phyloP scores from a whole-genome alignment of 2,888 invertebrate species.

The Meandrusa payeni region DNA sequence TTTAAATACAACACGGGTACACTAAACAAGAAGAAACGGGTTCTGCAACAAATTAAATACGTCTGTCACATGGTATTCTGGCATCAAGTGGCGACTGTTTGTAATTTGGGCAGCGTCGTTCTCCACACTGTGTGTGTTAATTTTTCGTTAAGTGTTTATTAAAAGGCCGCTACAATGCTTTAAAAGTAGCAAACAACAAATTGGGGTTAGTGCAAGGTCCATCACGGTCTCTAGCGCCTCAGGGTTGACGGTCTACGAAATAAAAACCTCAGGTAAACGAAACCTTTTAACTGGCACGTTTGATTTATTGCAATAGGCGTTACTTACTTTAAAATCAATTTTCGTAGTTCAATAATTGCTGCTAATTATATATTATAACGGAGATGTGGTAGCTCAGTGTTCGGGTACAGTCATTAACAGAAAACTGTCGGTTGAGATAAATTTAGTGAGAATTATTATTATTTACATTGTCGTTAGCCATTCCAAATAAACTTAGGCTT shows the following conservation, averaged over 20 bases:
- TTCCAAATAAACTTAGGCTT: no score
- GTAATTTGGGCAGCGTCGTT: constrained; percentile 53
- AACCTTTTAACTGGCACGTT: background rate
- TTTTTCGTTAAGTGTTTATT: constrained; percentile 66
- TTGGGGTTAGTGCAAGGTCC: constrained; percentile 63
- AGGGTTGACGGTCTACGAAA: constrained; percentile 13
- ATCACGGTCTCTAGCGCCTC: constrained; percentile 27
- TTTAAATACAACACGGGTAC: no score
- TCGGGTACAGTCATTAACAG: no score
- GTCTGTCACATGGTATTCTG: constrained; percentile 26
- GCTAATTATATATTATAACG: constrained; percentile 7
- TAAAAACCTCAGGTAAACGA: constrained; percentile 18
- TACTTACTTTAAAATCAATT: constrained; percentile 17
- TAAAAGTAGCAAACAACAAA: constrained; percentile 52
- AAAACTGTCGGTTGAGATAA: no score
- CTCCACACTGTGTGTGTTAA: constrained; percentile 56
- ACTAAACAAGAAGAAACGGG: no score
- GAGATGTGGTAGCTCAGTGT: no score
- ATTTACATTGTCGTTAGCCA: no score
- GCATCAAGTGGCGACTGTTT: constrained; percentile 26
- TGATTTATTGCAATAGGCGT: constrained; percentile 18
- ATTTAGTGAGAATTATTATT: no score
- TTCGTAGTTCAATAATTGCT: background rate
- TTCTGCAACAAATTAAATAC: no score
- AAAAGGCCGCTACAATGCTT: constrained; percentile 57